A percentile compares a stretch with the other conserved stretches of the same genome.
Conservation (phyloP, 2,888 invertebrate species). For the Meliscaeva auricollis region DNA sequence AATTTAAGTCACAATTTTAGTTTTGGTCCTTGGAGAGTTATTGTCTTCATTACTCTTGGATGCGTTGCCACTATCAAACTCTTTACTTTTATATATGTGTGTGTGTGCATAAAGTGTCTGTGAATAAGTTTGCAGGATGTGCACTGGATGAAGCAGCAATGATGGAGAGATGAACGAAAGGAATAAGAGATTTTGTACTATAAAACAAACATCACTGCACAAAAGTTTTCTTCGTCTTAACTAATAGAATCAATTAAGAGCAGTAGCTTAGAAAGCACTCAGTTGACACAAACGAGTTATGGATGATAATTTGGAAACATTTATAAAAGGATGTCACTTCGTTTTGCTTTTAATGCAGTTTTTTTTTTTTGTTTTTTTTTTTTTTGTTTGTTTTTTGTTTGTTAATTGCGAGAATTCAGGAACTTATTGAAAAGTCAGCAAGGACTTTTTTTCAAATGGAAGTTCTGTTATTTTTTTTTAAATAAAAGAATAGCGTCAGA, state of each 20-base stretch:
- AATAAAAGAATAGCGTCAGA: too few species aligned
- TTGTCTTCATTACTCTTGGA: slow-evolving; percentile 75
- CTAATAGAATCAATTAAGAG: slow-evolving; percentile 74
- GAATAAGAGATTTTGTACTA: slow-evolving; percentile 16
- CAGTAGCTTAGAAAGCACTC: slow-evolving; percentile 69
- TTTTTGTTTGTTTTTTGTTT: neutral
- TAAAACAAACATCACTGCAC: slow-evolving; percentile 48
- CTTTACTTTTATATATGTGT: neutral
- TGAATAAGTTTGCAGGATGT: slow-evolving; percentile 45
- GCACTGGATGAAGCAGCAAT: neutral
- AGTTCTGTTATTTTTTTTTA: too few species aligned
- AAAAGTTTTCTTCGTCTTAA: slow-evolving; percentile 52
- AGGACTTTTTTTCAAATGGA: neutral
- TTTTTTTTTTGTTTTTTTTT: neutral
- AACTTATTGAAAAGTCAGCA: neutral
- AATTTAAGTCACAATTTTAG: slow-evolving; percentile 76
- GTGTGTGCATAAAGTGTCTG: slow-evolving; percentile 20
- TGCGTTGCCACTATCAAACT: slow-evolving; percentile 66
- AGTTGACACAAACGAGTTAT: slow-evolving; percentile 67
- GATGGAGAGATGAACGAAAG: slow-evolving; percentile 6
- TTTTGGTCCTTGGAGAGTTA: slow-evolving; percentile 71
- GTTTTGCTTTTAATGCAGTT: slow-evolving; percentile 22
- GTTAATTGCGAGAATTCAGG: neutral
- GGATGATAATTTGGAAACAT: slow-evolving; percentile 72
- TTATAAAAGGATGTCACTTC: slow-evolving; percentile 53